Conservation (phyloP, 1,140 invertebrate species). For the Drosophila repleta region DNA sequence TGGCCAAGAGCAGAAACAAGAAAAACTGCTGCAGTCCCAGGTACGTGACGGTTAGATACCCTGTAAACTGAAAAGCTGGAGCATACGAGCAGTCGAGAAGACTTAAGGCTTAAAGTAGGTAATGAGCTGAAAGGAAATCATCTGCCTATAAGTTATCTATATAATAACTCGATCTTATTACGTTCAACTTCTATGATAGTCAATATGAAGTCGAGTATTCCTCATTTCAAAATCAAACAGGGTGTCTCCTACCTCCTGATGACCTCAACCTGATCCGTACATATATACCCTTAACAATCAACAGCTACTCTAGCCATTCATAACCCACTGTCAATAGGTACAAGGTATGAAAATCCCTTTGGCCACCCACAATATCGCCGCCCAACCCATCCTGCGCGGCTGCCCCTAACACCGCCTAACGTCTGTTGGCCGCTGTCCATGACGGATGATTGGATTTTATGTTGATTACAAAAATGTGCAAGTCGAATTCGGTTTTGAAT, state of each 20-base stretch:
- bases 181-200: no score
- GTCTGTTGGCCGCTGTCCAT: slow-evolving; percentile 69
- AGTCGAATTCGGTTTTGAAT: slow-evolving; percentile 56
- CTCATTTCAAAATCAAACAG: no score
- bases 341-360: slow-evolving; percentile 53
- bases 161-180: no score
- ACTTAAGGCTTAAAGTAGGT: no score
- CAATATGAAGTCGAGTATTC: no score
- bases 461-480: slow-evolving; percentile 78
- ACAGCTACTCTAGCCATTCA: no score
- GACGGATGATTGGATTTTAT: slow-evolving; percentile 82
- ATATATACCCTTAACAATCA: no score
- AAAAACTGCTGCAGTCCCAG: background rate
- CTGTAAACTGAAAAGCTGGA: background rate
- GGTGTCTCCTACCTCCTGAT: no score
- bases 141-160: no score
- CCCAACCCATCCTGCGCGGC: background rate
- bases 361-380: slow-evolving; percentile 3
- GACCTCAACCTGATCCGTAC: no score
- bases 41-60: background rate
- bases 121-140: no score
- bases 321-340: background rate
- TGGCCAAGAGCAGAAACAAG: slow-evolving; percentile 1
- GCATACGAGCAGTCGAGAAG: no score
- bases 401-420: slow-evolving; percentile 1